Evolutionary conservation across 2,888 invertebrate species (phyloP), one percentile per base, ranked within the genome.

Genomic region (Idaea biselata): DNA sequence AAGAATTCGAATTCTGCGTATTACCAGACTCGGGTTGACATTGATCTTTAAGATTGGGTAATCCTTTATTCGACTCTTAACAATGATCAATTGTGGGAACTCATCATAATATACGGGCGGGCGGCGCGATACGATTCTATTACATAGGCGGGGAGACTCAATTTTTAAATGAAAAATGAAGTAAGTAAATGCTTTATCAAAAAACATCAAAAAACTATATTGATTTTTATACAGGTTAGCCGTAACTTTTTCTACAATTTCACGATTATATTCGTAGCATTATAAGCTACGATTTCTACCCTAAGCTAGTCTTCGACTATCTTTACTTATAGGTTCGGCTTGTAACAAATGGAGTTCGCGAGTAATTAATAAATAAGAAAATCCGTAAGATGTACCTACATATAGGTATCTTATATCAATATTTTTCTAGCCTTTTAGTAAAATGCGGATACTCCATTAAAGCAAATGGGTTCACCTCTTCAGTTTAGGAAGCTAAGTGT

Each of bases 401-500:
- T 2, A 2, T 53, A 53, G 11, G 14, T 16, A 11, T 6, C 53
- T 16, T 16, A 6, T 53, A 53, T n/a, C n/a, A 3, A 16, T 53
- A 53, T 17, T 14, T 55, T 55, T 55, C n/a, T 55, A 55, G 6
- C 54, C 16, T 54, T 6, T 7, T 55, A n/a, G 5, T 16, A 17
- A 32, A 56, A 54, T 60, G 57, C 53, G 55, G 17, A 18, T 17
- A 17, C 32, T 55, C 55, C 31, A 57, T 60, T 60, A 31, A 44
- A 57, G 57, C 61, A 58, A 63, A 63, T 60, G 58, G 61, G 60
- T 53, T 58, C 25, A 33, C 60, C 55, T 55, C 14, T 58, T 56
- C 32, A 58, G 64, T 67, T 67, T 61, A 63, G 58, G 55, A 57
- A 57, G 56, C 31, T 33, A 54, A 61, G 59, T 67, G 67, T 67